phyloP scores from a whole-genome alignment of 2,888 invertebrate species.

The Pollenia griseotomentosa region DNA sequence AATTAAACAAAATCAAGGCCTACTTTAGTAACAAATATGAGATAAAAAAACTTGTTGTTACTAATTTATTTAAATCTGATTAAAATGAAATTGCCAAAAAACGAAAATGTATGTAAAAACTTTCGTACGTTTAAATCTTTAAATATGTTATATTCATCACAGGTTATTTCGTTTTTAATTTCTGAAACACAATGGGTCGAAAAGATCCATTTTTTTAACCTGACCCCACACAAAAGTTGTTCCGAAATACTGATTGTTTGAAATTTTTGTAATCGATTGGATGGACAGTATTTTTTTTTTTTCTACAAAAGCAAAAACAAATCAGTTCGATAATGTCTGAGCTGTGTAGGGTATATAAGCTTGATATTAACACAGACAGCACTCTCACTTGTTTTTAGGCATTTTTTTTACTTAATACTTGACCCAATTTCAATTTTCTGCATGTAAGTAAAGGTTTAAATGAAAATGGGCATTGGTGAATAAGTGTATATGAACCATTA shows the following conservation, averaged over 20 bases:
- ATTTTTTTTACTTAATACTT: conserved; percentile 41
- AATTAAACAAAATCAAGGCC: conserved; percentile 62
- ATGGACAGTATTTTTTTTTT: too few relatives aligned
- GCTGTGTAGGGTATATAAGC: too few relatives aligned
- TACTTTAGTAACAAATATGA: conserved; percentile 44
- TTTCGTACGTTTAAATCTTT: conserved; percentile 23
- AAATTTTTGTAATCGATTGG: too few relatives aligned
- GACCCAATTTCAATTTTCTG: conserved; percentile 44
- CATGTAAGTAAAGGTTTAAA: neutral
- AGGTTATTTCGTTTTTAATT: too few relatives aligned
- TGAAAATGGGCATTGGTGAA: neutral
- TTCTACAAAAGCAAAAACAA: too few relatives aligned
- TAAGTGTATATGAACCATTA: conserved; percentile 11
- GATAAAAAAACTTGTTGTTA: conserved; percentile 39
- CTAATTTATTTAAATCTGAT: conserved; percentile 65
- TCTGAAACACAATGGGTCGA: too few relatives aligned
- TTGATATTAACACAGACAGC: too few relatives aligned
- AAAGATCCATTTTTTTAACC: too few relatives aligned
- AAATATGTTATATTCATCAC: neutral
- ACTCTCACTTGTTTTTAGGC: too few relatives aligned
- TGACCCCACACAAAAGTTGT: too few relatives aligned
- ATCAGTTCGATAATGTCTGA: too few relatives aligned
- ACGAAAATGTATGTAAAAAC: neutral
- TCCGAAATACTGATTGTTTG: too few relatives aligned
- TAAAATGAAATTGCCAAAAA: conserved; percentile 37